Conservation (phyloP, 2,888 invertebrate species). For the Crossocerus cetratus region DNA sequence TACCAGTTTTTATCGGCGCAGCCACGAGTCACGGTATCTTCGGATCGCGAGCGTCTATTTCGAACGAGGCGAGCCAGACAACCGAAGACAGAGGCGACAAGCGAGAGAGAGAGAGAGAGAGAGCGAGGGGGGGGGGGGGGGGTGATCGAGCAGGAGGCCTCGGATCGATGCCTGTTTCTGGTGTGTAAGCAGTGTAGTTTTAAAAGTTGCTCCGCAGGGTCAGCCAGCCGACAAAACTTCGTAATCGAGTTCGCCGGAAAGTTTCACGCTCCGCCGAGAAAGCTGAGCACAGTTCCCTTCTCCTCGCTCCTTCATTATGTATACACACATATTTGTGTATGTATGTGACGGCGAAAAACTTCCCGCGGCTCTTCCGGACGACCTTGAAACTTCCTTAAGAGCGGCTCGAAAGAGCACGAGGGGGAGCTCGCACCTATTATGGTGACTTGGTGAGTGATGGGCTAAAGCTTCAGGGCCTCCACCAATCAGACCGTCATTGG, state of each 20-base stretch:
- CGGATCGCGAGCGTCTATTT: slow-evolving; percentile 41
- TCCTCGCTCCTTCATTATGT: neutral
- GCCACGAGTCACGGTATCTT: slow-evolving; percentile 34
- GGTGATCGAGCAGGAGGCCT: neutral
- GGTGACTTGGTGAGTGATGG: neutral
- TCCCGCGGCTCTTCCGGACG: slow-evolving; percentile 22
- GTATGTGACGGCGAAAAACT: slow-evolving; percentile 18
- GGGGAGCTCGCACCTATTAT: neutral
- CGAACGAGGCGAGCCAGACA: slow-evolving; percentile 10
- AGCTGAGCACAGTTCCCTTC: neutral
- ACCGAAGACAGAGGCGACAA: slow-evolving; percentile 10
- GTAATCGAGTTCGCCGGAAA: slow-evolving; percentile 31
- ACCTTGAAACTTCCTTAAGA: slow-evolving; percentile 39
- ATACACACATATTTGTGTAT: neutral
- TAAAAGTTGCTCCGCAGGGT: slow-evolving; percentile 19
- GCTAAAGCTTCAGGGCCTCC: neutral
- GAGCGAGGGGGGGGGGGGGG: neutral
- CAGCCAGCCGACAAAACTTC: slow-evolving; percentile 14
- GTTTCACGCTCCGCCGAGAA: slow-evolving; percentile 16
- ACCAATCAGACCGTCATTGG: neutral
- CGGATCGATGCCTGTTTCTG: neutral
- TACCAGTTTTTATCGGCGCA: slow-evolving; percentile 34
- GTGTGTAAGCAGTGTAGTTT: neutral
- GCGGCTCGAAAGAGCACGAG: neutral
- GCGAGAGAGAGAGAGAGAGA: neutral